phyloP scores from a whole-genome alignment of 92 coral and sea anemone species.

The Porites rus region DNA sequence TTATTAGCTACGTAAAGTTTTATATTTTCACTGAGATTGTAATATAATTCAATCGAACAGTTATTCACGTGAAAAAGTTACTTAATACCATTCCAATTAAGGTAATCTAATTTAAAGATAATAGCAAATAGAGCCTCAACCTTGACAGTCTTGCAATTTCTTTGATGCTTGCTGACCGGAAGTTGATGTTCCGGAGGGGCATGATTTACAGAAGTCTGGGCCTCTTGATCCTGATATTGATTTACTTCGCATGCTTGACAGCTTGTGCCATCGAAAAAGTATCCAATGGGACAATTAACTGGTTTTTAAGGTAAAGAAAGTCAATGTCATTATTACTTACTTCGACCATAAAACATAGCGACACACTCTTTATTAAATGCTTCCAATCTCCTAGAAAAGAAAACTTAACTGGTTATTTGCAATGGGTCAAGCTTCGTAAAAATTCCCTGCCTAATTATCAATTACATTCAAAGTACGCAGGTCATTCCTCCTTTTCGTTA shows the following conservation, averaged over 20 bases:
- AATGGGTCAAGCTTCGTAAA: too few relatives aligned
- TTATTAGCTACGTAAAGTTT: too few relatives aligned
- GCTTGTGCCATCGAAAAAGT: slow-evolving; percentile 36
- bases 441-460: too few relatives aligned
- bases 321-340: neutral
- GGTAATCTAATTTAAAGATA: too few relatives aligned
- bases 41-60: too few relatives aligned
- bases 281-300: slow-evolving; percentile 76
- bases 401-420: too few relatives aligned
- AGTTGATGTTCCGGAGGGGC: slow-evolving; percentile 66
- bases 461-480: too few relatives aligned
- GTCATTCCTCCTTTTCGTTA: too few relatives aligned
- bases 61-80: too few relatives aligned
- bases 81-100: too few relatives aligned
- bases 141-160: slow-evolving; percentile 27
- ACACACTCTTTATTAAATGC: neutral
- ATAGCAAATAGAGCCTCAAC: neutral
- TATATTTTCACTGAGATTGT: too few relatives aligned
- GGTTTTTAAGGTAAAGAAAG: neutral
- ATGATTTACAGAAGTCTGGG: slow-evolving; percentile 51
- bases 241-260: slow-evolving; percentile 66
- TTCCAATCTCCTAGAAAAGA: too few relatives aligned
- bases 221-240: slow-evolving; percentile 72
- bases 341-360: neutral
- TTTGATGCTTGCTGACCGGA: slow-evolving; percentile 42